Percentiles rank a stretch among this genome's conserved stretches.
Evolutionary conservation across 2,888 invertebrate species (phyloP).

Genomic region (Platycheirus albimanus): DNA sequence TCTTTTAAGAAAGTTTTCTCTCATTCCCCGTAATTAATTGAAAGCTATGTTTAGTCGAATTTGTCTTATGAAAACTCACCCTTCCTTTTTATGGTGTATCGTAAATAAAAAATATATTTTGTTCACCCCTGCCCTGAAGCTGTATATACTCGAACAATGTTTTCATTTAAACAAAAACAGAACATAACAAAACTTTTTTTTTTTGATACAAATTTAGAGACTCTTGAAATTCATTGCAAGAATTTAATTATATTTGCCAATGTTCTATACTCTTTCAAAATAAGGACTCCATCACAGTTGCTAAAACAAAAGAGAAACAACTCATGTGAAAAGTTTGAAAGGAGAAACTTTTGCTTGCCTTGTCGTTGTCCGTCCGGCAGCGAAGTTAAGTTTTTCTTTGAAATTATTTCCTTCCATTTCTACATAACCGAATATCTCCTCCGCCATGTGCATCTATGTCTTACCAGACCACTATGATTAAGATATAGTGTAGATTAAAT

Average conservation of each 20-base stretch:
- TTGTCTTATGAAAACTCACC: not conserved
- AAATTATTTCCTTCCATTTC: not conserved
- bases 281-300: not conserved
- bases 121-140: too few relatives aligned
- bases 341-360: not conserved
- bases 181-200: not conserved
- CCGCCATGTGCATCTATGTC: too few relatives aligned
- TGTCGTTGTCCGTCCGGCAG: not conserved
- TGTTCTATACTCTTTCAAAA: not conserved
- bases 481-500: constrained; percentile 68
- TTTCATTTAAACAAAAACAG: too few relatives aligned
- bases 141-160: too few relatives aligned
- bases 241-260: not conserved
- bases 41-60: not conserved
- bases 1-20: not conserved
- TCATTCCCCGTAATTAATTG: not conserved
- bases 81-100: too few relatives aligned
- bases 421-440: too few relatives aligned
- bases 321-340: not conserved
- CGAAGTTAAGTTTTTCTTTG: not conserved
- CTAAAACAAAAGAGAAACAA: not conserved
- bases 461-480: constrained; percentile 47
- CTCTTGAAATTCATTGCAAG: not conserved
- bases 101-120: too few relatives aligned
- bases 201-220: not conserved